These are phyloP conservation scores for Leptura quadrifasciata DNA, from an alignment of 2,888 invertebrate genomes.

Conservation along the genomic window DNA sequence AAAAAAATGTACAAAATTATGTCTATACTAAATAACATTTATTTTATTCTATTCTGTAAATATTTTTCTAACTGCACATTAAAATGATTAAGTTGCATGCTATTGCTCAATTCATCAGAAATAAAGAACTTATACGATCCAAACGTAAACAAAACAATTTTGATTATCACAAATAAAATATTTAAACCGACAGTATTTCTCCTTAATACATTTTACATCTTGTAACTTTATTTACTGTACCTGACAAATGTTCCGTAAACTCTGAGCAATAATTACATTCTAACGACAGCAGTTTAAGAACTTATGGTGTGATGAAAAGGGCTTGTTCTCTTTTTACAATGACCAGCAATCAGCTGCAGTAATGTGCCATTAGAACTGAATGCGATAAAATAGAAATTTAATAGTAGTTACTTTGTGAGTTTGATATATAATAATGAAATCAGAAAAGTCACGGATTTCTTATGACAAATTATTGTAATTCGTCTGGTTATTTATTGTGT, in stretches of 20 bases:
- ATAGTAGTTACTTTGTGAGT: slow-evolving; percentile 17
- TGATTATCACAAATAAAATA: neutral
- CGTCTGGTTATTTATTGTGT: slow-evolving; percentile 16
- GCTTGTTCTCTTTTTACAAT: slow-evolving; percentile 4
- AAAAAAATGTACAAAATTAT: too few species aligned
- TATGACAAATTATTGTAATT: slow-evolving; percentile 24
- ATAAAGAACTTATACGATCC: neutral
- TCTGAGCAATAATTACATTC: neutral
- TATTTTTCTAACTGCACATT: too few species aligned
- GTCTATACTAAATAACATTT: too few species aligned
- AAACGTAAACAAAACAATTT: neutral
- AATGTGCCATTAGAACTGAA: slow-evolving; percentile 24
- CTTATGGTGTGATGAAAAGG: slow-evolving; percentile 15
- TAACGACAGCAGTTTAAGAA: slow-evolving; percentile 4
- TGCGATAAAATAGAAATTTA: slow-evolving; percentile 33
- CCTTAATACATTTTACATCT: neutral
- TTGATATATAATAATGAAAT: slow-evolving; percentile 17
- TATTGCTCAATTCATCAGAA: neutral
- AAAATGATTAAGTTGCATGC: too few species aligned
- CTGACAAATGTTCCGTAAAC: slow-evolving; percentile 1
- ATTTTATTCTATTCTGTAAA: too few species aligned
- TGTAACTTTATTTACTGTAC: neutral
- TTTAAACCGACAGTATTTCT: neutral
- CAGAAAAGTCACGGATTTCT: slow-evolving; percentile 25
- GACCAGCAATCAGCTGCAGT: slow-evolving; percentile 1